Evolutionary conservation across 2,797 vertebrate species (phyloP), one percentile per base, ranked within the genome.

Genomic region (Pseudochaenichthys georgianus): DNA sequence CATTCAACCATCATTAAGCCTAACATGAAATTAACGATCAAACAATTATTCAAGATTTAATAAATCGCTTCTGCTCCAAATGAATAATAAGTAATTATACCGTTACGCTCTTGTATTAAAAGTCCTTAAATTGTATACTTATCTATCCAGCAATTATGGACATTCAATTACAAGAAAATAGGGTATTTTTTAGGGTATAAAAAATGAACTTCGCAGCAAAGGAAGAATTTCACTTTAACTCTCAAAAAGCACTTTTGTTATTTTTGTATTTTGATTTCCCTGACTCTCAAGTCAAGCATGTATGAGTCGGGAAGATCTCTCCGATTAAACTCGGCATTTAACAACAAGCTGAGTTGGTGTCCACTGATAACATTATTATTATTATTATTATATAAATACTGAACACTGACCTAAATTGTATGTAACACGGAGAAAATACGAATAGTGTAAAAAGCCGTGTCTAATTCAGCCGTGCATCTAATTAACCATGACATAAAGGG

Each of bases 401-500:
- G 58, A 77, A 55, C 48, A 9, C 52, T 71, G 84, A 68, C 77
- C 76, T 81, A 54, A n/a, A n/a, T 85, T 88, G 55, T 47, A 66
- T 0, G 34, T 9, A 28, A 65, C 75, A 59, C 67, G 50, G 50
- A 43, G 50, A 42, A 38, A 70, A 74, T 62, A 75, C 57, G 55
- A 76, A 15, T 57, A 41, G 70, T 19, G 60, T 51, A 61, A 85
- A 81, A 80, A 71, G 11, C 45, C 60, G 64, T 54, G 76, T 75
- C 77, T 80, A 75, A 85, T 83, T 78, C 70, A 62, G 55, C 66
- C 7, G 45, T 51, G 43, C 58, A 16, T 64, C 66, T 83, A 85
- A 88, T 77, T 50, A 82, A 78, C 70, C 73, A 41, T 87, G 80
- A 83, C 86, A 82, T 68, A 59, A 1, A 82, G 63, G 46, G 23